Percentiles rank a stretch among this genome's conserved stretches.
Conservation (phyloP, 2,797 vertebrate genomes). For the Anguilla pacifica region DNA sequence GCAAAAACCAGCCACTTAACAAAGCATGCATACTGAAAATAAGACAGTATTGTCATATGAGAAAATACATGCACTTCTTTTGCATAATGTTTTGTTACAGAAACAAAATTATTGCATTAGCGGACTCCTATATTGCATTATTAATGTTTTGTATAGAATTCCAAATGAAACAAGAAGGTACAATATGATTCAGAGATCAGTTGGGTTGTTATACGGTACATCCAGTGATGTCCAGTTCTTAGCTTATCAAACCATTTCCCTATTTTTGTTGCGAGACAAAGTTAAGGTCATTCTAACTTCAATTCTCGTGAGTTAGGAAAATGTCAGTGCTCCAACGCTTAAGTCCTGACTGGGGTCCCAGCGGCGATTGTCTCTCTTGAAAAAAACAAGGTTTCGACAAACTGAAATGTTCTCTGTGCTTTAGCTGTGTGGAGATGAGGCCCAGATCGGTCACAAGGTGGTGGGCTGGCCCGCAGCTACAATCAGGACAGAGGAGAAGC, state of each 20-base stretch:
- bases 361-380: conserved; percentile 34
- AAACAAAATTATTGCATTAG: conserved; percentile 54
- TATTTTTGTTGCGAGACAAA: conserved; percentile 19
- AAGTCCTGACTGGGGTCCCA: conserved; percentile 26
- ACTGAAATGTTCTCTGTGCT: conserved; percentile 6
- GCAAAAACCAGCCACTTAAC: conserved; percentile 22
- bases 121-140: conserved; percentile 29
- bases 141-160: conserved; percentile 9
- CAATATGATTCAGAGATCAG: conserved; percentile 53
- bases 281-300: neutral
- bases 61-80: neutral
- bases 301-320: neutral
- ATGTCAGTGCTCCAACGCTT: conserved; percentile 3
- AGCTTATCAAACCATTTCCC: conserved; percentile 2
- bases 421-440: neutral
- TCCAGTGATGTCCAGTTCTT: conserved; percentile 47
- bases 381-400: neutral
- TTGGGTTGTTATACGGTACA: conserved; percentile 35
- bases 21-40: neutral
- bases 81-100: conserved; percentile 17
- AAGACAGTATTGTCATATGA: conserved; percentile 13
- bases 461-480: conserved; percentile 94
- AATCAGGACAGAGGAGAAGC: conserved; percentile 37
- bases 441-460: conserved; percentile 81
- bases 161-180: conserved; percentile 14